Percentiles rank a stretch among this genome's conserved stretches.
phyloP scores from a whole-genome alignment of 2,113 vertebrate genomes.

The Hemicordylus capensis region DNA sequence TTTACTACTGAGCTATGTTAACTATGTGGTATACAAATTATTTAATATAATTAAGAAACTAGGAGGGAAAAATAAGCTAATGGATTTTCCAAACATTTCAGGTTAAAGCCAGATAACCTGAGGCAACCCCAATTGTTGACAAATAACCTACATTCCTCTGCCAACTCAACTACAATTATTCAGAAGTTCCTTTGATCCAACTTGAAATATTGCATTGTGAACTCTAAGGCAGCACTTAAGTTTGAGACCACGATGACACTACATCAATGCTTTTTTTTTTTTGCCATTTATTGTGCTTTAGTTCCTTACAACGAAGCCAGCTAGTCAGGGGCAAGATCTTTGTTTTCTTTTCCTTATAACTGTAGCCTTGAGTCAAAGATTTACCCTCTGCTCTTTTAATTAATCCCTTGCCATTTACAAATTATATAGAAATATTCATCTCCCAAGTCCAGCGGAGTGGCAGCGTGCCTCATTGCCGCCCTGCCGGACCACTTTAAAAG shows the following conservation, averaged over 20 bases:
- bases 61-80: not conserved
- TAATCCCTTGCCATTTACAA: no score
- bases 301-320: not conserved
- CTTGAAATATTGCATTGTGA: not conserved
- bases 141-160: not conserved
- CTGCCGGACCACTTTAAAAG: no score
- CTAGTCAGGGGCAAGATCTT: not conserved
- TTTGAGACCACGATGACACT: not conserved
- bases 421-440: no score
- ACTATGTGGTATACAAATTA: not conserved
- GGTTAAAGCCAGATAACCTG: not conserved
- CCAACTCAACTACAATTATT: not conserved
- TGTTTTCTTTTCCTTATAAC: not conserved
- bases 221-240: not conserved
- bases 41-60: not conserved
- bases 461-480: no score
- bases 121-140: not conserved
- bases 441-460: no score
- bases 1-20: no score
- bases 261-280: not conserved
- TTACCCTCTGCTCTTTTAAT: no score
- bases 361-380: not conserved
- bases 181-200: constrained; percentile 11
- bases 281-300: not conserved
- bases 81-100: not conserved